Conservation (phyloP, 2,888 invertebrate genomes). For the Campoletis raptor region DNA sequence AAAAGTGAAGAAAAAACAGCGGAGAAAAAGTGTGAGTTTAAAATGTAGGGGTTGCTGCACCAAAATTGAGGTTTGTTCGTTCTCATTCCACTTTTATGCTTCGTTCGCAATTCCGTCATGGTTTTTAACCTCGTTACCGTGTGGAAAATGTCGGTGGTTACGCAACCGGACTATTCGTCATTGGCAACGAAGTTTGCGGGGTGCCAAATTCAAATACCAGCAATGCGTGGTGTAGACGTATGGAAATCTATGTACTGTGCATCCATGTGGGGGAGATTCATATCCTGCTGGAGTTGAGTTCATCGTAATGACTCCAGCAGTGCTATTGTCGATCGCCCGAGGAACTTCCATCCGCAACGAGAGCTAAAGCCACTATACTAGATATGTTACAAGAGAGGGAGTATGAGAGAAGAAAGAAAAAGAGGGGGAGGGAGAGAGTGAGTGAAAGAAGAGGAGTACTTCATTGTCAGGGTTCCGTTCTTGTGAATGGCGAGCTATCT, state of each 20-base stretch:
- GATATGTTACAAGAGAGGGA: conserved; percentile 24
- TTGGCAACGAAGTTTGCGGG: conserved; percentile 33
- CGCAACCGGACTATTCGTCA: conserved; percentile 47
- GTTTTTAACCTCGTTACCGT: conserved; percentile 41
- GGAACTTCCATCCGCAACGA: conserved; percentile 71
- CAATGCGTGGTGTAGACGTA: neutral
- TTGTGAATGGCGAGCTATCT: conserved; percentile 79
- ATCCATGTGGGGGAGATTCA: conserved; percentile 21
- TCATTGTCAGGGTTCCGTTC: conserved; percentile 78
- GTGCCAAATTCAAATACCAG: conserved; percentile 26
- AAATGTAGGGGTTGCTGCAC: conserved; percentile 18
- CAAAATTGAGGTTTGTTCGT: conserved; percentile 24
- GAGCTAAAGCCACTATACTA: conserved; percentile 38
- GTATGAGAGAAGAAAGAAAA: conserved; percentile 17
- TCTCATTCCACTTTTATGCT: conserved; percentile 14
- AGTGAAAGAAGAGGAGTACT: conserved; percentile 70
- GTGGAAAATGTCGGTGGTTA: conserved; percentile 61
- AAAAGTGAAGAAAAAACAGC: neutral
- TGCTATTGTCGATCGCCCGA: conserved; percentile 78
- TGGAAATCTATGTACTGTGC: conserved; percentile 2
- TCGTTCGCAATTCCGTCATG: conserved; percentile 9
- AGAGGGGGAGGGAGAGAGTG: conserved; percentile 26
- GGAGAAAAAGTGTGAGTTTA: conserved; percentile 2
- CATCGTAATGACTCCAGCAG: conserved; percentile 73
- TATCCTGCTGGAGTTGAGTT: conserved; percentile 52